These are phyloP conservation scores for Grus americana DNA, from an alignment of 2,113 vertebrate species.

Conservation along the genomic window DNA sequence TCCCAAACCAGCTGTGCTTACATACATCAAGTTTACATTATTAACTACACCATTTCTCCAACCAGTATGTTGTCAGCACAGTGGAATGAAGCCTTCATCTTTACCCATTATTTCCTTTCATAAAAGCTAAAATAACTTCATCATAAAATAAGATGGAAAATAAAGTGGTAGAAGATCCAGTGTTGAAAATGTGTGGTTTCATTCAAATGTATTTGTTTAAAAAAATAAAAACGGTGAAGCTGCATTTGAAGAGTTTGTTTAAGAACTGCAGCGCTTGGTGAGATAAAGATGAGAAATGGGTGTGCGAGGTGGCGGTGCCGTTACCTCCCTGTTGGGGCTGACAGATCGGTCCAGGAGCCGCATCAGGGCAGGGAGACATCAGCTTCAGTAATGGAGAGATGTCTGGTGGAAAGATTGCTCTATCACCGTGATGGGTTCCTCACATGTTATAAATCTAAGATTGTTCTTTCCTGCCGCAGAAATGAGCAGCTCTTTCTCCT, in stretches of 20 bases:
- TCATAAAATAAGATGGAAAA: not conserved
- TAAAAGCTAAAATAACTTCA: constrained; percentile 30
- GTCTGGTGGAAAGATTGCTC: constrained; percentile 84
- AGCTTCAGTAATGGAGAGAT: constrained; percentile 79
- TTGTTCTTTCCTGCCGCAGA: constrained; percentile 68
- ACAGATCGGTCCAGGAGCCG: constrained; percentile 70
- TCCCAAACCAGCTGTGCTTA: constrained; percentile 45
- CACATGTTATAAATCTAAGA: constrained; percentile 77
- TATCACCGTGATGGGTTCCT: constrained; percentile 74
- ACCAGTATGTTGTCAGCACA: constrained; percentile 30
- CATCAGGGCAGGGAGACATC: constrained; percentile 70
- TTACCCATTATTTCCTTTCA: constrained; percentile 53
- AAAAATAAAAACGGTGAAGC: not conserved
- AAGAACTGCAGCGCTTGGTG: not conserved
- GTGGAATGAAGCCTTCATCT: constrained; percentile 48
- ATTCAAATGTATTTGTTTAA: not conserved
- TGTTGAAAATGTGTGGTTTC: not conserved
- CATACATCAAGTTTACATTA: constrained; percentile 28
- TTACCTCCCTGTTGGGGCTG: constrained; percentile 55
- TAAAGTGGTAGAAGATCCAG: not conserved
- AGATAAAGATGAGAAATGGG: constrained; percentile 68
- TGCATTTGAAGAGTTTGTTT: constrained; percentile 26
- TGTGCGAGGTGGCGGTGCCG: not conserved
- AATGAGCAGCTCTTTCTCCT: constrained; percentile 71
- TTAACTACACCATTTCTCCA: constrained; percentile 40